Evolutionary conservation across 2,113 vertebrate species (phyloP).

Genomic region (Semnornis frantzii): DNA sequence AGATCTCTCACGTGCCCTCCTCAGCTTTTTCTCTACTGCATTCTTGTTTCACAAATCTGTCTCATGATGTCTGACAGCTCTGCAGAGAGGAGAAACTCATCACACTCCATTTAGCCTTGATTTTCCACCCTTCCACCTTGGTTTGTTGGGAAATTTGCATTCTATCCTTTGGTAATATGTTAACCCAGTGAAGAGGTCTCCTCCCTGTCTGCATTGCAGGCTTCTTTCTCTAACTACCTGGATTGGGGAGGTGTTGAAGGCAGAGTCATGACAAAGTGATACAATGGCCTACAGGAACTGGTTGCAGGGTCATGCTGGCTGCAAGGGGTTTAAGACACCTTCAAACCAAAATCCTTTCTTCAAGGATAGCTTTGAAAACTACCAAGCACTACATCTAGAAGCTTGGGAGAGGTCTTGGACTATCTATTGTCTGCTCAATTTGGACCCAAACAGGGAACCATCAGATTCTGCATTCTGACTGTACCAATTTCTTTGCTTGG

Average conservation of each 20-base stretch:
- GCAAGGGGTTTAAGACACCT: background rate
- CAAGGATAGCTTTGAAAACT: background rate
- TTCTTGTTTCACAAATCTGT: background rate
- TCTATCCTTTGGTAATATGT: background rate
- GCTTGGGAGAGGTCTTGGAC: background rate
- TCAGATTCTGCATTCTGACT: background rate
- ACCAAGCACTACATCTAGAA: background rate
- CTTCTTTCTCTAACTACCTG: background rate
- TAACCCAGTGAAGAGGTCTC: background rate
- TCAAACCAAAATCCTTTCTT: background rate
- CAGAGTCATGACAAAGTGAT: background rate
- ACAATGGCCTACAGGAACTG: background rate
- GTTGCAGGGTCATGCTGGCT: background rate
- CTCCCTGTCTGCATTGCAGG: background rate
- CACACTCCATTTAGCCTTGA: background rate
- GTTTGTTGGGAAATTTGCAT: background rate
- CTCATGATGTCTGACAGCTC: background rate
- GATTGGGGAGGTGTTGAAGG: background rate
- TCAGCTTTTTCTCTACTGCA: background rate
- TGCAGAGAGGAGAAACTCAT: background rate
- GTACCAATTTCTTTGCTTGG: background rate
- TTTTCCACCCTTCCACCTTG: background rate
- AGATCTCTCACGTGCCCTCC: background rate
- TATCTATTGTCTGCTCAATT: background rate
- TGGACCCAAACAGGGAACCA: background rate